phyloP scores from a whole-genome alignment of 2,797 vertebrate genomes.

The Spea hammondii region DNA sequence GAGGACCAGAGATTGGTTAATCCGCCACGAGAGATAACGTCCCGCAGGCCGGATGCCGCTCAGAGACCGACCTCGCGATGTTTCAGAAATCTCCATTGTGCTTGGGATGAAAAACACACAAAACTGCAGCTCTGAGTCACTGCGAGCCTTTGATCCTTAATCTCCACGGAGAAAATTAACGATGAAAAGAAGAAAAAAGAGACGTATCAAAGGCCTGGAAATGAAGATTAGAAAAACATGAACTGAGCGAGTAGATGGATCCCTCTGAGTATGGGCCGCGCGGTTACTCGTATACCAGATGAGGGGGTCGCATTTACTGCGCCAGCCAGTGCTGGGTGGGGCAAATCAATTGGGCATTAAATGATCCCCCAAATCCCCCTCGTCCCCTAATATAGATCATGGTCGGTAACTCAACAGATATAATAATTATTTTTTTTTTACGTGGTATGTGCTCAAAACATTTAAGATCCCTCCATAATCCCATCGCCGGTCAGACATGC shows the following conservation, averaged over 20 bases:
- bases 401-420: no score
- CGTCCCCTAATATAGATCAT: no score
- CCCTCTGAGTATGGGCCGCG: neutral
- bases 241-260: neutral
- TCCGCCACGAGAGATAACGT: neutral
- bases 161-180: slow-evolving; percentile 46
- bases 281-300: no score
- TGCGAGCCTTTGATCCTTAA: slow-evolving; percentile 45
- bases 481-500: no score
- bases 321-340: no score
- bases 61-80: neutral
- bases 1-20: slow-evolving; percentile 2
- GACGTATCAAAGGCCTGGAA: slow-evolving; percentile 41
- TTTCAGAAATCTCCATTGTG: slow-evolving; percentile 21
- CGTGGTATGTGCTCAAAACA: no score
- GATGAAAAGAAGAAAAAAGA: slow-evolving; percentile 40
- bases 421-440: no score
- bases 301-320: no score
- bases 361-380: no score
- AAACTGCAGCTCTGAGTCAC: slow-evolving; percentile 34
- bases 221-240: slow-evolving; percentile 40
- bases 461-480: no score
- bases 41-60: neutral
- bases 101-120: slow-evolving; percentile 32
- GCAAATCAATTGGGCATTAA: no score